Evolutionary conservation across 2,888 invertebrate genomes (phyloP).

Genomic region (Sesamia inferens): DNA sequence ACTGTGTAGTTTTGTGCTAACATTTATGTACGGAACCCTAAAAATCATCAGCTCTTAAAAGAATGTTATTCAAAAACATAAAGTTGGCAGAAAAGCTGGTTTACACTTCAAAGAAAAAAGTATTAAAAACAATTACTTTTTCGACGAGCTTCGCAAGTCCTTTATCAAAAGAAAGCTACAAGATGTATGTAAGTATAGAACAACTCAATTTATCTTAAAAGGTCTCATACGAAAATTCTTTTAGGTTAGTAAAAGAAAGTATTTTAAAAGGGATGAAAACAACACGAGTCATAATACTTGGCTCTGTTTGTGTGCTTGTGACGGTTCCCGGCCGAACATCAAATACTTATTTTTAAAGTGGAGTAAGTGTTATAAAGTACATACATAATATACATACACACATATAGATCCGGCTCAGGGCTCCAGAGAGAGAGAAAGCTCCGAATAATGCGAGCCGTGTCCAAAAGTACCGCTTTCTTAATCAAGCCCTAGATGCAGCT

Average conservation of each 20-base stretch:
- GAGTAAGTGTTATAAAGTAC: too few relatives aligned
- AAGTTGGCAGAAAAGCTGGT: constrained; percentile 3
- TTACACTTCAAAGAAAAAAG: constrained; percentile 3
- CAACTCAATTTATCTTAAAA: constrained; percentile 34
- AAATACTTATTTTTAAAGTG: background rate
- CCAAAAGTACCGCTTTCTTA: too few relatives aligned
- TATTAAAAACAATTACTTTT: constrained; percentile 21
- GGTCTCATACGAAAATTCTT: constrained; percentile 5
- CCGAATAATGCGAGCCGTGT: too few relatives aligned
- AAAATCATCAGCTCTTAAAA: constrained; percentile 3
- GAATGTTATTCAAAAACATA: constrained; percentile 1
- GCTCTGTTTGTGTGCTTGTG: too few relatives aligned
- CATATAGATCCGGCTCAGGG: too few relatives aligned
- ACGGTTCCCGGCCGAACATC: background rate
- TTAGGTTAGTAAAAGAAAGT: constrained; percentile 20
- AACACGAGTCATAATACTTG: background rate
- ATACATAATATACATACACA: too few relatives aligned
- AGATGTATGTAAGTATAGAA: constrained; percentile 2
- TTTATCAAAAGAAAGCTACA: constrained; percentile 21
- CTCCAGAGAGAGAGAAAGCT: too few relatives aligned
- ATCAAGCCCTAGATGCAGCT: too few relatives aligned
- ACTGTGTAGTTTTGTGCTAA: too few relatives aligned
- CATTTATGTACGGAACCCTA: background rate
- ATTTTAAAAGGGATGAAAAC: background rate
- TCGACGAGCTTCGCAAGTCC: constrained; percentile 4